Percentiles rank a stretch among this genome's conserved stretches.
Conservation (phyloP, 64 coral and sea anemone species). For the Dendrophyllia cribrosa region DNA sequence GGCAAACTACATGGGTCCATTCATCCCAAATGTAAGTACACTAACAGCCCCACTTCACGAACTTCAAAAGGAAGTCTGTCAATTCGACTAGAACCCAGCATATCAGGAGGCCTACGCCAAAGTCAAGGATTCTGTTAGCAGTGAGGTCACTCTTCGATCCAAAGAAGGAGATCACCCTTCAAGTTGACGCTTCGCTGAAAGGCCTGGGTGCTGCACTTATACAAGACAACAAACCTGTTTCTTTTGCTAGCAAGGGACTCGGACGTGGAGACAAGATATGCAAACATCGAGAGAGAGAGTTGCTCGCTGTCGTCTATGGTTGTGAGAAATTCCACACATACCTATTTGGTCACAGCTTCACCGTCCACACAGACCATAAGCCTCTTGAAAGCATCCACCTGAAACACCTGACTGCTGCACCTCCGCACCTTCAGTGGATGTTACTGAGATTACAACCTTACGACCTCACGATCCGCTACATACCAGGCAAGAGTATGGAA, state of each 20-base stretch:
- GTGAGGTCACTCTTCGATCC: constrained; percentile 35
- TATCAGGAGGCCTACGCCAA: neutral
- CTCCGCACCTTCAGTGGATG: constrained; percentile 53
- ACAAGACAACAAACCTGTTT: constrained; percentile 54
- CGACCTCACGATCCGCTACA: constrained; percentile 36
- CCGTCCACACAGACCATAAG: constrained; percentile 33
- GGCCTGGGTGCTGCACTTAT: constrained; percentile 19
- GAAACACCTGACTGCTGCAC: constrained; percentile 45
- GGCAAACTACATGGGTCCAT: constrained; percentile 59
- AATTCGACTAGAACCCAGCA: neutral
- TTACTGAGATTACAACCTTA: constrained; percentile 55
- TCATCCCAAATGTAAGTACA: constrained; percentile 52
- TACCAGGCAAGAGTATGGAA: constrained; percentile 32
- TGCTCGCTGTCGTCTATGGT: constrained; percentile 53
- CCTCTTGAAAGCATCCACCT: constrained; percentile 25
- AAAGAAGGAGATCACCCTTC: constrained; percentile 2
- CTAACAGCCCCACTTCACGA: constrained; percentile 9
- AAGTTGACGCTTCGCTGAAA: constrained; percentile 45
- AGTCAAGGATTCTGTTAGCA: constrained; percentile 21
- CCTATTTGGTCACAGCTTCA: constrained; percentile 25
- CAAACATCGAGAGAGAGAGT: constrained; percentile 64
- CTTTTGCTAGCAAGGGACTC: constrained; percentile 40
- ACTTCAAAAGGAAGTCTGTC: neutral
- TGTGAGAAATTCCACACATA: constrained; percentile 60
- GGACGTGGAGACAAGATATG: constrained; percentile 37